Evolutionary conservation across 2,888 invertebrate genomes (phyloP), one percentile per base, ranked within the genome.

Genomic region (Lysandra bellargus): DNA sequence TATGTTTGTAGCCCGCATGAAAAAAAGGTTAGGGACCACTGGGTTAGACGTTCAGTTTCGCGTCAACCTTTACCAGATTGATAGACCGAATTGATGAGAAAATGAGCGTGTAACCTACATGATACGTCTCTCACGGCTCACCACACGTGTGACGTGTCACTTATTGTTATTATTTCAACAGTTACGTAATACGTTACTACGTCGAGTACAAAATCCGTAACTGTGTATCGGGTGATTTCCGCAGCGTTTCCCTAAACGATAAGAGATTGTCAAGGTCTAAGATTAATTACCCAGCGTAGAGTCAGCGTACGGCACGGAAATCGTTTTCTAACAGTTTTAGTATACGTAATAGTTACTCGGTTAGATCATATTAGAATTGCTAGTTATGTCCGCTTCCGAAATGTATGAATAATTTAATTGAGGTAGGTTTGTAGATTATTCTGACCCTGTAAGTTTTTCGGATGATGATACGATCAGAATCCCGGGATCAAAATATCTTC

Each of bases 211-310:
- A 81, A 80, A 77, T 79, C 78, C 80, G 80, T 82, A 37, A 81
- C 81, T 79, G 80, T 82, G 79, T 81, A 83, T 84, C 84, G 80
- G 83, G 83, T 82, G 84, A 84, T 86, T 84, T 85, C 84, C 85
- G 84, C 82, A 83, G 84, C 85, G 83, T 86, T 86, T 85, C 84
- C 85, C 86, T 85, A 83, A 84, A 83, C 84, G 84, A 85, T 85
- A 85, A 85, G 85, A 86, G 85, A 85, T 85, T 85, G 85, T 85
- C 85, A 86, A 86, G 86, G 86, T 83, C 82, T 81, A 78, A 83
- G 84, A 85, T 84, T 85, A 86, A 85, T 86, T 85, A 83, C 84
- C 82, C 82, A 83, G 82, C 82, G 83, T 82, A 79, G 83, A 81
- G 83, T 84, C 83, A 84, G 84, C 83, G 81, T 81, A 78, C 81